phyloP scores from a whole-genome alignment of 2,888 invertebrate genomes.

The Nomada flava region DNA sequence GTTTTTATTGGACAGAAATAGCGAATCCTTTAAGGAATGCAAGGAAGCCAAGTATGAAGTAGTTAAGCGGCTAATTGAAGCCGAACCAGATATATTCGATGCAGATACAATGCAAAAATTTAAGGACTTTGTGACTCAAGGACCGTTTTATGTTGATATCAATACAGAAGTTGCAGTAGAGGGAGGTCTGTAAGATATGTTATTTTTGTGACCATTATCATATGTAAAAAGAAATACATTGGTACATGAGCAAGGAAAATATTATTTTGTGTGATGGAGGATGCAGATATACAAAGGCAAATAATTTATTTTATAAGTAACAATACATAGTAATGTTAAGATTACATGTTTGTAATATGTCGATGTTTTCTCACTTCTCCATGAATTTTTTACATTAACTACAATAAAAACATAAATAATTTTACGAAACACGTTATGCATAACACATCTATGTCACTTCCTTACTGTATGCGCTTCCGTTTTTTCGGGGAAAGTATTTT shows the following conservation, averaged over 20 bases:
- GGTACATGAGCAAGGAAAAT: background rate
- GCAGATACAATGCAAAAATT: conserved; percentile 87
- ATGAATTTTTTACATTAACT: conserved; percentile 60
- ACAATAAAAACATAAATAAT: conserved; percentile 70
- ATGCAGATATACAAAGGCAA: conserved; percentile 69
- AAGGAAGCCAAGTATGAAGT: conserved; percentile 92
- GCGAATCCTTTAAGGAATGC: conserved; percentile 89
- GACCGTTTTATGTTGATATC: conserved; percentile 91
- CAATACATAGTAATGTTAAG: conserved; percentile 61
- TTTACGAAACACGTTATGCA: conserved; percentile 26
- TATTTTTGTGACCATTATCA: conserved; percentile 10
- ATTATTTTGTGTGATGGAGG: background rate
- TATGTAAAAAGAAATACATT: conserved; percentile 12
- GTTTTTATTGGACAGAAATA: conserved; percentile 90
- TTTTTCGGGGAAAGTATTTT: conserved; percentile 86
- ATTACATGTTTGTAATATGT: conserved; percentile 39
- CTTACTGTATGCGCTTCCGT: conserved; percentile 79
- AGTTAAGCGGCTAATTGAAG: conserved; percentile 87
- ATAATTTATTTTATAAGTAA: conserved; percentile 80
- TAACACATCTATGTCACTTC: conserved; percentile 23
- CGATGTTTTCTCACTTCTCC: conserved; percentile 46
- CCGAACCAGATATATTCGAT: conserved; percentile 86
- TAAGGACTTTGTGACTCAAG: conserved; percentile 90
- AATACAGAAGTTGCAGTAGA: conserved; percentile 91
- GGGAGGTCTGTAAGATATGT: conserved; percentile 83